Percentiles rank a stretch among this genome's conserved stretches.
phyloP scores from a whole-genome alignment of 1,140 invertebrate genomes.

The Anthonomus grandis region DNA sequence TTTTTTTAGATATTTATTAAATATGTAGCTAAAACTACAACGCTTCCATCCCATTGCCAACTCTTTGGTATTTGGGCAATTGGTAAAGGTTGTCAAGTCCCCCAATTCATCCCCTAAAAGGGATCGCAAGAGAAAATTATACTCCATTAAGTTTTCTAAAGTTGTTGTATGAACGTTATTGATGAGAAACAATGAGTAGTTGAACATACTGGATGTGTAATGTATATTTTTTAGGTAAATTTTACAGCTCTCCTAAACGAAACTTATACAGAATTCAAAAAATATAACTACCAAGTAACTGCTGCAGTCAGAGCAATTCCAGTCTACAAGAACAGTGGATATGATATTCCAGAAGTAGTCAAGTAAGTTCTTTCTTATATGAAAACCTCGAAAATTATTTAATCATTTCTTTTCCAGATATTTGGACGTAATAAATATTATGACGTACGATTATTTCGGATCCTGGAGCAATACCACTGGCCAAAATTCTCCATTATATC shows the following conservation, averaged over 20 bases:
- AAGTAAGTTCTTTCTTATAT: conserved; percentile 57
- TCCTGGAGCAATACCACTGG: conserved; percentile 58
- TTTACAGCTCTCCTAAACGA: conserved; percentile 34
- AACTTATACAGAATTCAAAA: conserved; percentile 26
- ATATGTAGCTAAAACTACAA: too few species aligned
- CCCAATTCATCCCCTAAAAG: too few species aligned
- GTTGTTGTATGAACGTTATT: too few species aligned
- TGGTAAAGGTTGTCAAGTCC: too few species aligned
- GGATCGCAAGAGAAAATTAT: too few species aligned
- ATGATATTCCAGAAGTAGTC: conserved; percentile 86
- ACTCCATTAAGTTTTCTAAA: too few species aligned
- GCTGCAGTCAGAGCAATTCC: conserved; percentile 35
- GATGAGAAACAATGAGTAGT: too few species aligned
- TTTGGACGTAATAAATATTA: conserved; percentile 65
- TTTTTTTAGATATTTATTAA: too few species aligned
- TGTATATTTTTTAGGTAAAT: conserved; percentile 31
- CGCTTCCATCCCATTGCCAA: too few species aligned
- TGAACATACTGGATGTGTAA: too few species aligned
- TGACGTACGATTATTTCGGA: conserved; percentile 67
- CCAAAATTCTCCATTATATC: conserved; percentile 57
- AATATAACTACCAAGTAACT: conserved; percentile 31
- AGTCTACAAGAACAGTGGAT: conserved; percentile 49
- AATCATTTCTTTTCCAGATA: conserved; percentile 33
- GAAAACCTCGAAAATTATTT: neutral
- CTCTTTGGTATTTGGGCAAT: too few species aligned